Evolutionary conservation across 1,140 invertebrate genomes (phyloP).

Genomic region (Bilobella aurantiaca): DNA sequence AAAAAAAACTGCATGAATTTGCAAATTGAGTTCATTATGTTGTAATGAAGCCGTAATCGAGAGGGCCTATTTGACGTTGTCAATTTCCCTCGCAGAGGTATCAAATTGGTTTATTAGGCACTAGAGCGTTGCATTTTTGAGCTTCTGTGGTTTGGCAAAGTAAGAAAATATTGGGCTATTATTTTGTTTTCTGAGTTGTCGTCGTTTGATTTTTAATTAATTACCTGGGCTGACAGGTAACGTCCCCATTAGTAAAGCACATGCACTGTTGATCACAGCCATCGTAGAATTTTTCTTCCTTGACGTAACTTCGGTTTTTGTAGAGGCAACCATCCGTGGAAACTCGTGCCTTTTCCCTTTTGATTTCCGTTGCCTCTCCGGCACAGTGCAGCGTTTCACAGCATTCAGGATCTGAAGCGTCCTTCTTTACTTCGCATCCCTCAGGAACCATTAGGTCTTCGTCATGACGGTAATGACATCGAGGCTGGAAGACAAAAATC

Average conservation of each 20-base stretch:
- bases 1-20: too few relatives aligned
- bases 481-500: conserved; percentile 21
- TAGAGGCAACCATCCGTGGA: conserved; percentile 55
- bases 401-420: conserved; percentile 37
- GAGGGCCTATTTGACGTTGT: too few relatives aligned
- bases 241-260: conserved; percentile 58
- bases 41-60: too few relatives aligned
- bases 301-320: conserved; percentile 59
- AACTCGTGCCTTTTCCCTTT: conserved; percentile 37
- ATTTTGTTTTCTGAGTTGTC: too few relatives aligned
- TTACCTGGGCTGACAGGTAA: conserved; percentile 60
- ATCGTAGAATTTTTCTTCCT: conserved; percentile 61
- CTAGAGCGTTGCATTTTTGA: too few relatives aligned
- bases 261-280: conserved; percentile 65
- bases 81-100: too few relatives aligned
- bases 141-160: too few relatives aligned
- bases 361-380: conserved; percentile 21
- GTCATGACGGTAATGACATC: conserved; percentile 30
- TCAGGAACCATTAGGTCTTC: conserved; percentile 30
- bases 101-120: too few relatives aligned
- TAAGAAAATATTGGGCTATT: too few relatives aligned
- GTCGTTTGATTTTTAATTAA: not conserved
- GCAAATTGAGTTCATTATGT: too few relatives aligned
- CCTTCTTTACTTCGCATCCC: conserved; percentile 34
- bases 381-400: conserved; percentile 41